Base-by-base conservation (phyloP, 2,888 invertebrate genomes). In the Quadroppia sp. region DNA sequence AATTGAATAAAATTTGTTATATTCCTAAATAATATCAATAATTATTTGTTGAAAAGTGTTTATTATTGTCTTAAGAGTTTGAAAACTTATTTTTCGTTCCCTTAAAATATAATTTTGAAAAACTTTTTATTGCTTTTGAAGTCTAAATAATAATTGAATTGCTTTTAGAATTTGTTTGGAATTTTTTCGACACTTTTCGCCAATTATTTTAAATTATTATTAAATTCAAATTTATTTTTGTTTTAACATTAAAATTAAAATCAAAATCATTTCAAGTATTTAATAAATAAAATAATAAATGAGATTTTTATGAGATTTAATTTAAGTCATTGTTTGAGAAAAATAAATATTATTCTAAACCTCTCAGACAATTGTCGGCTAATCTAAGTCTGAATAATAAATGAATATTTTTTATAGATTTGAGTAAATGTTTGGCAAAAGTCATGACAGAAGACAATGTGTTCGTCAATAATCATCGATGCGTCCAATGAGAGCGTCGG, bases 371-470 rank as follows among this genome's bases (percentile, higher is more conserved):
- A n/a, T n/a, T n/a, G n/a, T n/a, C n/a, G n/a, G n/a, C n/a, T n/a
- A 50, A n/a, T 50, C 50, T 4, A 50, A 50, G 50, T 20, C 20
- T 50, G 20, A 36, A 61, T 11, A 61, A 61, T 32, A 61, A 28
- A 61, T 61, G 20, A 61, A 61, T 50, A 23, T 23, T 64, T 61
- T 64, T 64, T 40, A 40, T 40, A 40, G 64, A 30, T 64, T 64
- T 36, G 40, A 15, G n/a, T 36, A 40, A 36, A 64, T 23, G 32
- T 64, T 53, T 36, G 69, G 40, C 23, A 25, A 36, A 69, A 69
- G 9, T 69, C 15, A 42, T 42, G 69, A 69, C 45, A 69, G 45
- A 64, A 69, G 40, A 42, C 69, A 69, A 69, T 69, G 45, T 42
- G 69, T 45, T 69, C 42, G 69, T 15, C 23, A 42, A 69, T 69